phyloP scores from a whole-genome alignment of 2,888 invertebrate species.

The Lymantria dispar region DNA sequence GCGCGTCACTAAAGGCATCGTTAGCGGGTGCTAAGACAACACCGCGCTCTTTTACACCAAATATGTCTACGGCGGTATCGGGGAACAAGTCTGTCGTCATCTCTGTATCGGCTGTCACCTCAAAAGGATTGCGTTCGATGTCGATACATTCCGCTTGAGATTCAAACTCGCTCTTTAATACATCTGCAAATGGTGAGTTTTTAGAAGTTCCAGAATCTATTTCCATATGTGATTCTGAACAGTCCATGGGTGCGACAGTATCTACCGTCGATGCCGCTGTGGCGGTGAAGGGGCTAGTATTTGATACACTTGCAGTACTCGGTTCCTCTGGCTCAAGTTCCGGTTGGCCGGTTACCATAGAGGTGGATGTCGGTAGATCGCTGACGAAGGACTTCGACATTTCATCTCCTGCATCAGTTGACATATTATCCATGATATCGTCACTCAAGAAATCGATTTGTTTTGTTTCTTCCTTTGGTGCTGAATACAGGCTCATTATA shows the following conservation, averaged over 20 bases:
- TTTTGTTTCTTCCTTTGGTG: slow-evolving; percentile 64
- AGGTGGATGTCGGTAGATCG: slow-evolving; percentile 41
- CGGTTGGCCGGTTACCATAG: slow-evolving; percentile 8
- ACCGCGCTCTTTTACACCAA: slow-evolving; percentile 44
- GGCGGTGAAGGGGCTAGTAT: slow-evolving; percentile 6
- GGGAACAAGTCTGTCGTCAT: slow-evolving; percentile 30
- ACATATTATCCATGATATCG: slow-evolving; percentile 70
- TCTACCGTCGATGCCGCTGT: slow-evolving; percentile 15
- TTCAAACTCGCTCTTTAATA: slow-evolving; percentile 36
- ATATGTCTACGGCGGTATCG: slow-evolving; percentile 39
- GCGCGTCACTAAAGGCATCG: slow-evolving; percentile 29
- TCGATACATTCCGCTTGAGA: slow-evolving; percentile 28
- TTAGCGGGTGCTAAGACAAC: slow-evolving; percentile 28
- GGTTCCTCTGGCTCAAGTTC: slow-evolving; percentile 6
- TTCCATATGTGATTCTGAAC: slow-evolving; percentile 52
- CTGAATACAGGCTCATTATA: slow-evolving; percentile 82
- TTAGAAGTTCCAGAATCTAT: slow-evolving; percentile 35
- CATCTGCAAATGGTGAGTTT: slow-evolving; percentile 59
- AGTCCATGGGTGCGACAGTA: slow-evolving; percentile 58
- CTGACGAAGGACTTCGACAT: slow-evolving; percentile 22
- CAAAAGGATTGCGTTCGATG: slow-evolving; percentile 66
- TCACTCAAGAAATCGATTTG: slow-evolving; percentile 83
- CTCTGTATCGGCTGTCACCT: slow-evolving; percentile 31
- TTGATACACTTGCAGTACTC: not conserved
- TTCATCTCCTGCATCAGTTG: slow-evolving; percentile 24